Base-by-base conservation (phyloP, 2,113 vertebrate species). In the Saguinus midas region DNA sequence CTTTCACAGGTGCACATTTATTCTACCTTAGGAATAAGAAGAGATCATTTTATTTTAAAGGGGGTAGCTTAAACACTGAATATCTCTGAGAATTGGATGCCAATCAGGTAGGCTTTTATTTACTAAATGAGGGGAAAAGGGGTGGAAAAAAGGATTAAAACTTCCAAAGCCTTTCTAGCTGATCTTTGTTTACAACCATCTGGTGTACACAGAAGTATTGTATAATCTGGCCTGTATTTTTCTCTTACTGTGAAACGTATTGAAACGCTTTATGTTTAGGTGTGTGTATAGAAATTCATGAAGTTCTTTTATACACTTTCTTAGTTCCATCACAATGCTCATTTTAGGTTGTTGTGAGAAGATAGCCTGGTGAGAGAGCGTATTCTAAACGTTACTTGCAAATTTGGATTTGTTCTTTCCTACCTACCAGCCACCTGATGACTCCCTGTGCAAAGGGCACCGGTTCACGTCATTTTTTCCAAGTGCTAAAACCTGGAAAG, bases 381-480 rank as follows among this genome's bases (percentile, higher is more conserved):
- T 90, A 68, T 92, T 94, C 94, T 92, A 52, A 52, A 97, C 91
- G 37, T 52, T 55, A 57, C 94, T 87, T 97, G 93, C 96, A 75
- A 97, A 92, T 95, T 97, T 89, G 18, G 73, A 86, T 84, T 90
- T 93, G 80, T 83, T 96, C 87, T 96, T 97, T 97, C 94, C 97
- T 97, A 97, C 96, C 96, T 97, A 96, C 87, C 91, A 98, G 97
- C 86, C 97, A 97, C 95, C 93, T 98, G 97, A 97, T 76, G 94
- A 61, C 84, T 68, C 87, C 68, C 96, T 96, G 75, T 91, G 79
- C 87, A 95, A 94, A 98, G 88, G 95, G 95, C 90, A 98, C 85
- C 94, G 80, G 75, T 97, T 97, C 79, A 78, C 97, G 97, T 97
- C 61, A 97, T 95, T 97, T 97, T 97, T 97, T 97, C 98, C 97